Evolutionary conservation across 1,140 invertebrate genomes (phyloP), one percentile per base, ranked within the genome.

Genomic region (Neoseiulus cucumeris): DNA sequence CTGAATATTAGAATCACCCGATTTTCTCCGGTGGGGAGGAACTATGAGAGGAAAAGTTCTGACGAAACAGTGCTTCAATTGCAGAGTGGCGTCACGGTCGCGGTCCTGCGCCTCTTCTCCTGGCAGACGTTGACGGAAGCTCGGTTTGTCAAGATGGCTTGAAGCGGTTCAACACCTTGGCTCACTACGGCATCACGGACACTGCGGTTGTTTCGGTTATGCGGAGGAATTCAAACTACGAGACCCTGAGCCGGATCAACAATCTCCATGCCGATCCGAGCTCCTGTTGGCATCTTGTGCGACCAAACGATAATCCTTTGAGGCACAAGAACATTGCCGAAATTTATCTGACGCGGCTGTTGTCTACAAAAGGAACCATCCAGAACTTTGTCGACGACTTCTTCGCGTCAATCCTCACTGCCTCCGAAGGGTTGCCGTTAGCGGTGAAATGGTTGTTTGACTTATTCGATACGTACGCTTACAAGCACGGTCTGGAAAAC

Each of bases 121-220:
- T 59, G 22, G 25, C 51, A 2, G 51, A 59, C 51, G 22, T 59
- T 6, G 51, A 59, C 9, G 51, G 25, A 17, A 59, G 14, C 51
- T 59, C 51, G 14, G 22, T 59, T 14, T 25, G 25, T 29, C 51
- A 59, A 20, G 51, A 59, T 33, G 87, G 87, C 12, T 91, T 87
- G 87, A 85, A 87, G 72, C 87, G 87, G 74, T 77, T 94, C 9
- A 93, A 94, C 74, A 93, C 89, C 0, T 77, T 94, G 28, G 84
- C 85, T 17, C 89, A 92, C 76, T 94, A 94, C 72, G 89, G 89
- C 12, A 85, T 93, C 4, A 89, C 90, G 72, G 88, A 91, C 73
- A 89, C 87, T 17, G 89, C 89, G 2, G 84, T 92, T 17, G 90
- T 93, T 87, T 90, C 87, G 2, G 75, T 94, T 41, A 89, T 92